A percentile compares a stretch with the other conserved stretches of the same genome.
phyloP scores from a whole-genome alignment of 2,888 invertebrate species.

The Volucella bombylans region DNA sequence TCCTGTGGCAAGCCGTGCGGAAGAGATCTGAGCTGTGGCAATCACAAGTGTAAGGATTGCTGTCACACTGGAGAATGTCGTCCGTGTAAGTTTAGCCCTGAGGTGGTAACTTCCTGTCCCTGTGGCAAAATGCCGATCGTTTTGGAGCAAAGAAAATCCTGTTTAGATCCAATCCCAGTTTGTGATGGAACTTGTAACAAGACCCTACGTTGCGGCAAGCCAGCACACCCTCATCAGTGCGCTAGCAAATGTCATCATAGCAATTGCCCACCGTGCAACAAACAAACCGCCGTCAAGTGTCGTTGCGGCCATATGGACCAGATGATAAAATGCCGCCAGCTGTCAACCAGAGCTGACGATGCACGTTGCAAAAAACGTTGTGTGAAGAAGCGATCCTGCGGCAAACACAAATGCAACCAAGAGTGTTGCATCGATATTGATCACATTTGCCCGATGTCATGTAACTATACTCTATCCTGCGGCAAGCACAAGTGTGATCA shows the following conservation, averaged over 20 bases:
- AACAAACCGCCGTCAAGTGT: slow-evolving; percentile 89
- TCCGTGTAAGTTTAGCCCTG: slow-evolving; percentile 86
- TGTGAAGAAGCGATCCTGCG: slow-evolving; percentile 92
- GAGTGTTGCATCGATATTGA: slow-evolving; percentile 93
- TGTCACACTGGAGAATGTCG: slow-evolving; percentile 89
- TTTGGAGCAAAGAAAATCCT: slow-evolving; percentile 85
- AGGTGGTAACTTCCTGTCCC: slow-evolving; percentile 87
- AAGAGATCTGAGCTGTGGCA: slow-evolving; percentile 85
- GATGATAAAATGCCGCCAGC: slow-evolving; percentile 89
- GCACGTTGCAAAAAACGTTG: slow-evolving; percentile 95
- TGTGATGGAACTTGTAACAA: slow-evolving; percentile 89
- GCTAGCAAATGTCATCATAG: slow-evolving; percentile 86
- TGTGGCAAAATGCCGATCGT: slow-evolving; percentile 87
- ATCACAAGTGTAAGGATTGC: slow-evolving; percentile 87
- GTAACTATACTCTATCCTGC: slow-evolving; percentile 92
- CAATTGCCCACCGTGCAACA: slow-evolving; percentile 90
- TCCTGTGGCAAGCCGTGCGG: slow-evolving; percentile 86
- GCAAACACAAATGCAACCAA: slow-evolving; percentile 94
- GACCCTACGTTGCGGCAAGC: slow-evolving; percentile 87
- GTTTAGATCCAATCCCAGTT: slow-evolving; percentile 91
- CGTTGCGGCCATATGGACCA: slow-evolving; percentile 93
- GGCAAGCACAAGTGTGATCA: slow-evolving; percentile 94
- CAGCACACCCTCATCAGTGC: slow-evolving; percentile 86
- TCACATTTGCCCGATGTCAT: slow-evolving; percentile 92
- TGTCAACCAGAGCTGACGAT: slow-evolving; percentile 88